phyloP scores from a whole-genome alignment of 2,797 vertebrate species.

The Spea hammondii region DNA sequence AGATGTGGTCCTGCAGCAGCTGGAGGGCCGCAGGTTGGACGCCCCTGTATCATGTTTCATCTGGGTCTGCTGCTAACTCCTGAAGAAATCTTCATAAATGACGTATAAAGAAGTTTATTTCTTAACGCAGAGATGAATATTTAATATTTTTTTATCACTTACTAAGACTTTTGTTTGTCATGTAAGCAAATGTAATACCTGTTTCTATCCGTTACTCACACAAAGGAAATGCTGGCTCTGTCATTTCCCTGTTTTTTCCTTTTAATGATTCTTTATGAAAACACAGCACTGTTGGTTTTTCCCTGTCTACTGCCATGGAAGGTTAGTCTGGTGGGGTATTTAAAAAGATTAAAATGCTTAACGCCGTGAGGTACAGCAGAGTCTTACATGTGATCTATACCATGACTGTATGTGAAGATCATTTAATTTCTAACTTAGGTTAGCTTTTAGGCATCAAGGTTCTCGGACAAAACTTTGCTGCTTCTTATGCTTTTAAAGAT shows the following conservation, averaged over 20 bases:
- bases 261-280: conserved; percentile 3
- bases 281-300: conserved; percentile 25
- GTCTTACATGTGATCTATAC: too few relatives aligned
- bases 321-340: too few relatives aligned
- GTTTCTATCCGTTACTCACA: conserved; percentile 6
- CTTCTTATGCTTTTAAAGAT: too few relatives aligned
- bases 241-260: neutral
- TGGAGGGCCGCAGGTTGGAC: neutral
- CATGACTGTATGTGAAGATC: too few relatives aligned
- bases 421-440: too few relatives aligned
- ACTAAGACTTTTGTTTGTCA: neutral
- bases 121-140: neutral
- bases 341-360: too few relatives aligned
- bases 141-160: conserved; percentile 15
- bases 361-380: too few relatives aligned
- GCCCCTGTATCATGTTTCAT: conserved; percentile 10
- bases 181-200: neutral
- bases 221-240: neutral
- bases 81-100: conserved; percentile 7
- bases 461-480: too few relatives aligned
- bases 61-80: conserved; percentile 43
- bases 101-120: conserved; percentile 23
- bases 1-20: neutral
- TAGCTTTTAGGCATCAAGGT: too few relatives aligned
- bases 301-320: neutral